Percentiles rank a stretch among this genome's conserved stretches.
Conservation (phyloP, 1,140 invertebrate species). For the Trachelipus rathkii region DNA sequence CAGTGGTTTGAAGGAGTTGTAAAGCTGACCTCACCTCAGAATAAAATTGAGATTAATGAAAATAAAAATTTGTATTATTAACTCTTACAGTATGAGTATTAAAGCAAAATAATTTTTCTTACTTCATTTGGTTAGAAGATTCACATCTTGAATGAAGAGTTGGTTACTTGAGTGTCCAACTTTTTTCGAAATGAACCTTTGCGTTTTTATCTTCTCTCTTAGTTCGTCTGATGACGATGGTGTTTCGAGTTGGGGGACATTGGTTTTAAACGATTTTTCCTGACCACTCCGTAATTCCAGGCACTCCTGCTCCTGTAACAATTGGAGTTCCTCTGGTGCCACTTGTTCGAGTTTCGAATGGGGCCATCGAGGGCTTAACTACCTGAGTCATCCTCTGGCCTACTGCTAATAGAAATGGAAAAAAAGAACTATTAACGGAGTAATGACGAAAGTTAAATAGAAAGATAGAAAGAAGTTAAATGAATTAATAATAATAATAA, state of each 20-base stretch:
- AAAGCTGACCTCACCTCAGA: conserved; percentile 40
- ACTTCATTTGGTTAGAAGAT: conserved; percentile 76
- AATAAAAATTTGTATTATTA: conserved; percentile 2
- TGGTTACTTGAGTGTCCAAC: conserved; percentile 74
- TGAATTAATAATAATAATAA: too few relatives aligned
- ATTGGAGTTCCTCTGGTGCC: conserved; percentile 18
- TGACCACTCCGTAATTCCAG: conserved; percentile 6
- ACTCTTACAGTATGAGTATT: not conserved
- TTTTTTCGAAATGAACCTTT: conserved; percentile 68
- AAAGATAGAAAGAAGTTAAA: too few relatives aligned
- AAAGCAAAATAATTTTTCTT: conserved; percentile 41
- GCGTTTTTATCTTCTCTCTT: conserved; percentile 54
- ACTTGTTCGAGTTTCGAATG: conserved; percentile 34
- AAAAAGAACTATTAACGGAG: not conserved
- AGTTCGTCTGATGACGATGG: conserved; percentile 51
- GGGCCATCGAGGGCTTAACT: conserved; percentile 36
- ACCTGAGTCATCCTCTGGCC: conserved; percentile 41
- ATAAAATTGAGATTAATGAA: not conserved
- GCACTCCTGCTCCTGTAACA: too few relatives aligned
- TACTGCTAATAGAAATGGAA: conserved; percentile 6
- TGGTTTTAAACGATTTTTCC: conserved; percentile 35
- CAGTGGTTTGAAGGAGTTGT: conserved; percentile 41
- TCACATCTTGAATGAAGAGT: conserved; percentile 77
- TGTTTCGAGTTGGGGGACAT: conserved; percentile 40
- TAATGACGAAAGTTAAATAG: not conserved